These are phyloP conservation scores for Nannoperca obscura DNA, from an alignment of 2,797 vertebrate genomes.

Conservation along the genomic window DNA sequence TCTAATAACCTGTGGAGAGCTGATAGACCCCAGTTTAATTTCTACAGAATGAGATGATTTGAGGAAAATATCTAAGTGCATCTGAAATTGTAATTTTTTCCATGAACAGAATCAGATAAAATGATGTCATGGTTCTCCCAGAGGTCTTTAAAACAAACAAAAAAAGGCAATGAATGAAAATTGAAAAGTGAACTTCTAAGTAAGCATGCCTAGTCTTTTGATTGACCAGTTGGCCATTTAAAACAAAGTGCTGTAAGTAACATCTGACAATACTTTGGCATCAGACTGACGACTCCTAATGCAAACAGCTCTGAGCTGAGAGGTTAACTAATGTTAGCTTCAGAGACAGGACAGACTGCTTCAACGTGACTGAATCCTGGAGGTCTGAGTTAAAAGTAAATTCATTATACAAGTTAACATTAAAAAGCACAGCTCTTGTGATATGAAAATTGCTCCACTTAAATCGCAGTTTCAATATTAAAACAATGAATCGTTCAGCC, in stretches of 20 bases:
- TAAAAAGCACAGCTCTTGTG: not conserved
- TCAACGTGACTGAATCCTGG: not conserved
- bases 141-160: too few species aligned
- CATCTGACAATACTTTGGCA: too few species aligned
- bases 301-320: too few species aligned
- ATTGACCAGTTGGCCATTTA: too few species aligned
- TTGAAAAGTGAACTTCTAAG: too few species aligned
- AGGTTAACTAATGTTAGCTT: not conserved
- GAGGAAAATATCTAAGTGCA: not conserved
- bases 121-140: not conserved
- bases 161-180: too few species aligned
- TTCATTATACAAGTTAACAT: not conserved
- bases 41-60: not conserved
- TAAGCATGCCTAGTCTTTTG: too few species aligned
- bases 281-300: too few species aligned
- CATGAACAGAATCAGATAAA: not conserved
- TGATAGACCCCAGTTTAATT: not conserved
- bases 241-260: too few species aligned
- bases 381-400: not conserved
- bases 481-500: not conserved
- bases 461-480: not conserved
- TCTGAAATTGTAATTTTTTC: not conserved
- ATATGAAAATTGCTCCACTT: not conserved
- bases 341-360: not conserved
- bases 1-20: not conserved